Conservation (phyloP, 30 jellyfish, hydroid and myxozoan species). For the Hydra vulgaris region DNA sequence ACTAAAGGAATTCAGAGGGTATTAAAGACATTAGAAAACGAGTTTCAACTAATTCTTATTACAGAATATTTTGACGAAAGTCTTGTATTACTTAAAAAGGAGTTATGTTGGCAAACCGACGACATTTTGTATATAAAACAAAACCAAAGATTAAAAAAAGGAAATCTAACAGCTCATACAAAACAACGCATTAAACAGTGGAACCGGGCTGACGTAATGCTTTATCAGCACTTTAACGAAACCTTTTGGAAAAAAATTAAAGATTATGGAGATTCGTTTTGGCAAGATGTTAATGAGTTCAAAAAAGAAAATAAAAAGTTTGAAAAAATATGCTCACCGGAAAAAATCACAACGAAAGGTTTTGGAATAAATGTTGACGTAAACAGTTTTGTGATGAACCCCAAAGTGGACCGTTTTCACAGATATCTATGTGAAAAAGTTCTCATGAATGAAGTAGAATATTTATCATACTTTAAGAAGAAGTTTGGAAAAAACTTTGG, state of each 20-base stretch:
- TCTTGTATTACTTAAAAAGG: constrained; percentile 67
- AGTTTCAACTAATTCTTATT: constrained; percentile 70
- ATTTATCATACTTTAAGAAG: constrained; percentile 58
- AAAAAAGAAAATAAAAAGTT: constrained; percentile 41
- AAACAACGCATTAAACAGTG: constrained; percentile 40
- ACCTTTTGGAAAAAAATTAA: constrained; percentile 73
- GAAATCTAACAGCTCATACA: constrained; percentile 16
- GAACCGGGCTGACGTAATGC: constrained; percentile 69
- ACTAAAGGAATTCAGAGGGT: constrained; percentile 25
- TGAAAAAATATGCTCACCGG: constrained; percentile 53
- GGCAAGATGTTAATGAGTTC: constrained; percentile 75
- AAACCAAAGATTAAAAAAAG: constrained; percentile 60
- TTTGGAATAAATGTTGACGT: constrained; percentile 51
- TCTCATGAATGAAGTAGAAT: constrained; percentile 64
- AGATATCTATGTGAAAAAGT: constrained; percentile 59
- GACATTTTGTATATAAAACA: constrained; percentile 73
- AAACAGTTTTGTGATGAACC: constrained; percentile 46
- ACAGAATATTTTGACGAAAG: constrained; percentile 90
- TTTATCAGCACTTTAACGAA: constrained; percentile 54
- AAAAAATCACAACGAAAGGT: constrained; percentile 55
- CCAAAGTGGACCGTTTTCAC: constrained; percentile 62
- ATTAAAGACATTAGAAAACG: constrained; percentile 42
- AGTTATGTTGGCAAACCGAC: constrained; percentile 77
- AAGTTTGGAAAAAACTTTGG: constrained; percentile 60
- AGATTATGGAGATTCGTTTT: constrained; percentile 46